These are phyloP conservation scores for Leuciscus waleckii DNA, from an alignment of 2,797 vertebrate species.

Conservation along the genomic window DNA sequence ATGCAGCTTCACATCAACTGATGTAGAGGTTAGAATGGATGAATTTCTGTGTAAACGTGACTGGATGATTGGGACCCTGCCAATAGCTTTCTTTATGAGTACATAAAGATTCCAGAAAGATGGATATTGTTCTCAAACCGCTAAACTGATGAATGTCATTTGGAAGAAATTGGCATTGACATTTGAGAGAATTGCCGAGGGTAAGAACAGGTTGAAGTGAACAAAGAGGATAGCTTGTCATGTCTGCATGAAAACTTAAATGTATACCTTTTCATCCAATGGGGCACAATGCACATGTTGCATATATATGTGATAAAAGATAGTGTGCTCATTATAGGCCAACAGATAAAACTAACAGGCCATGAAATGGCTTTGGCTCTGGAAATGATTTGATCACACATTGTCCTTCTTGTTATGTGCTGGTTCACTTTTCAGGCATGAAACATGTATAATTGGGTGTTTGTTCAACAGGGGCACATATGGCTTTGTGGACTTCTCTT, in stretches of 20 bases:
- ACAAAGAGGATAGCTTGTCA: slow-evolving; percentile 54
- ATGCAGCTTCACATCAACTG: slow-evolving; percentile 84
- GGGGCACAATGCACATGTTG: slow-evolving; percentile 16
- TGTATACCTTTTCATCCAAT: slow-evolving; percentile 32
- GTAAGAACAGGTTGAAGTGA: slow-evolving; percentile 25
- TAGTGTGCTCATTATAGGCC: slow-evolving; percentile 27
- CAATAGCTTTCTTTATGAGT: slow-evolving; percentile 82
- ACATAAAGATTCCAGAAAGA: slow-evolving; percentile 68
- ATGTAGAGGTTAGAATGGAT: slow-evolving; percentile 89
- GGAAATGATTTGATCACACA: slow-evolving; percentile 35
- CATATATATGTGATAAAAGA: slow-evolving; percentile 28
- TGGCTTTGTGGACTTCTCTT: neutral
- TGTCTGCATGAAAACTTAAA: slow-evolving; percentile 54
- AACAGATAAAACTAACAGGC: slow-evolving; percentile 47
- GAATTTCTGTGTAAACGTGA: slow-evolving; percentile 98
- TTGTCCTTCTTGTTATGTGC: slow-evolving; percentile 1
- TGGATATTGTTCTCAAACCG: slow-evolving; percentile 67
- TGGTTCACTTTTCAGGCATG: neutral
- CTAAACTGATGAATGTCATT: slow-evolving; percentile 63
- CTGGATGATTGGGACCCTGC: slow-evolving; percentile 88
- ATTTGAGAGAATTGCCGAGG: slow-evolving; percentile 35
- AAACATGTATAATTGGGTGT: neutral
- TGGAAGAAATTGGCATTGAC: slow-evolving; percentile 78
- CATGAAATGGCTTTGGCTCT: slow-evolving; percentile 43
- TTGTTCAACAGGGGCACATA: slow-evolving; percentile 6